Evolutionary conservation across 2,888 invertebrate genomes (phyloP).

Genomic region (Mythimna vitellina): DNA sequence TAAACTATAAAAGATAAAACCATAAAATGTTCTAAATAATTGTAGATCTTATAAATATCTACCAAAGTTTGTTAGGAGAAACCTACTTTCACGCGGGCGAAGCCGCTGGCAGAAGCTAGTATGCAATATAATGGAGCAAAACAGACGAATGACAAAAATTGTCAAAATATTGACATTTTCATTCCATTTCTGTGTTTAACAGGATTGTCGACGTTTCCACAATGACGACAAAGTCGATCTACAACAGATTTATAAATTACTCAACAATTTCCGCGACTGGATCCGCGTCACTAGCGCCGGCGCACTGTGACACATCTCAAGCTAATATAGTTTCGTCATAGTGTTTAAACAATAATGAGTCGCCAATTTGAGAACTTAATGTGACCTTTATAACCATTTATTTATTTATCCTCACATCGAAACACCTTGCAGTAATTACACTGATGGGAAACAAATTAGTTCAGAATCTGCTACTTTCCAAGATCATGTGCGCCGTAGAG

Average conservation of each 20-base stretch:
- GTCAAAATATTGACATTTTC: slow-evolving; percentile 37
- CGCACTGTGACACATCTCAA: neutral
- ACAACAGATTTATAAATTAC: slow-evolving; percentile 3
- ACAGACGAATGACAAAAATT: slow-evolving; percentile 10
- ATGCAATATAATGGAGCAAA: neutral
- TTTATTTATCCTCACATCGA: too few relatives aligned
- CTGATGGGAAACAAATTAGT: too few relatives aligned
- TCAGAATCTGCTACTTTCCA: too few relatives aligned
- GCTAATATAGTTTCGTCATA: neutral
- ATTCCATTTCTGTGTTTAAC: neutral
- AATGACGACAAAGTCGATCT: neutral
- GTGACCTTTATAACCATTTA: neutral
- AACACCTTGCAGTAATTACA: too few relatives aligned
- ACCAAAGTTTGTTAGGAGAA: too few relatives aligned
- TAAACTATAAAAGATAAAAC: too few relatives aligned
- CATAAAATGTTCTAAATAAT: too few relatives aligned
- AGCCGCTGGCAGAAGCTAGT: too few relatives aligned
- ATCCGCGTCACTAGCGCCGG: neutral
- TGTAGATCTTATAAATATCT: too few relatives aligned
- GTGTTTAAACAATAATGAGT: slow-evolving; percentile 1
- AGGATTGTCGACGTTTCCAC: neutral
- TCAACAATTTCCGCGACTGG: neutral
- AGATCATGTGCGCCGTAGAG: too few relatives aligned
- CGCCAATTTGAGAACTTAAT: neutral
- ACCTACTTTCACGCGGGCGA: too few relatives aligned